These are phyloP conservation scores for Tupaia tana DNA, from an alignment of 2,113 vertebrate genomes.

Conservation along the genomic window DNA sequence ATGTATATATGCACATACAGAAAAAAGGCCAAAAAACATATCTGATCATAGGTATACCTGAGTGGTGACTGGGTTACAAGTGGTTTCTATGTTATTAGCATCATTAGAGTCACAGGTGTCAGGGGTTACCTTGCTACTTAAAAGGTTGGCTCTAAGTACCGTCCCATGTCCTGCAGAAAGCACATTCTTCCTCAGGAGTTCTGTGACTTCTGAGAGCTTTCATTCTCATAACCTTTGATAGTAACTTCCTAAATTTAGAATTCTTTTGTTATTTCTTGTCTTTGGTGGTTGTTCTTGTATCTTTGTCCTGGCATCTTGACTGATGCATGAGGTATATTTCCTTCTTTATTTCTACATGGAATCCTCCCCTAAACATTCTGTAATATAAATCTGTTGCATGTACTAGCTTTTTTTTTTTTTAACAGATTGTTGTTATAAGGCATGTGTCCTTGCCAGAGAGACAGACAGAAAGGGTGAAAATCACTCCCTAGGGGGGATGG, in stretches of 20 bases:
- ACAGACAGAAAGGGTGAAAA: too few species aligned
- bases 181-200: background rate
- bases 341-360: background rate
- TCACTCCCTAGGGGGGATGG: too few species aligned
- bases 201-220: background rate
- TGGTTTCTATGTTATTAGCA: background rate
- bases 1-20: background rate
- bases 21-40: background rate
- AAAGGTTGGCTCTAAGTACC: too few species aligned
- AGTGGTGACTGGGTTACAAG: background rate
- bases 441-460: too few species aligned
- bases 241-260: background rate
- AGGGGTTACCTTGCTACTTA: background rate
- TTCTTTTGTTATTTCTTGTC: background rate
- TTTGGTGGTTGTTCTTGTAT: background rate
- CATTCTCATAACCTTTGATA: too few species aligned
- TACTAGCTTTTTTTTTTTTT: background rate
- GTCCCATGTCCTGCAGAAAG: background rate
- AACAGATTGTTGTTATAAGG: too few species aligned
- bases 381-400: background rate
- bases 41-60: background rate
- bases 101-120: background rate
- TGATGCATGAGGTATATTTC: too few species aligned
- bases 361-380: background rate
- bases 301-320: background rate